phyloP scores from a whole-genome alignment of 2,888 invertebrate genomes.

The Odontocerum albicorne region DNA sequence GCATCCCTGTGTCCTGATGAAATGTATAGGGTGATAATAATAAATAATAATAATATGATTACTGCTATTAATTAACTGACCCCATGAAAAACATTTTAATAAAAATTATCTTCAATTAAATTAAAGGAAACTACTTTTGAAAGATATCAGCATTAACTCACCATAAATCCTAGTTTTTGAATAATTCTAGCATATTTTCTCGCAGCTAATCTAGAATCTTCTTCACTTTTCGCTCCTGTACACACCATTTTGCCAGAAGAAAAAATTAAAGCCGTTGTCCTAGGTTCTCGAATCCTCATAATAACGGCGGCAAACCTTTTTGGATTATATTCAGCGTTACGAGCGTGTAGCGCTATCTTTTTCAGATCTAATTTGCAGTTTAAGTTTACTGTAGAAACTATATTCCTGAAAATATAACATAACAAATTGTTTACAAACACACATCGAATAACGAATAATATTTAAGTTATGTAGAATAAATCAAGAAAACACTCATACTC shows the following conservation, averaged over 20 bases:
- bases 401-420: conserved; percentile 70
- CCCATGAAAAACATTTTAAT: too few relatives aligned
- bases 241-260: conserved; percentile 85
- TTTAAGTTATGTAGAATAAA: too few relatives aligned
- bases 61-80: too few relatives aligned
- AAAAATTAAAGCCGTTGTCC: conserved; percentile 80
- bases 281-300: conserved; percentile 88
- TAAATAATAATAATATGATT: too few relatives aligned
- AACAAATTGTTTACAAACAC: too few relatives aligned
- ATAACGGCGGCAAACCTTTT: conserved; percentile 99
- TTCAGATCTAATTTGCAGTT: conserved; percentile 94
- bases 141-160: conserved; percentile 42
- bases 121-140: too few relatives aligned
- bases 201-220: conserved; percentile 75
- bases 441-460: too few relatives aligned
- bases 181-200: conserved; percentile 85
- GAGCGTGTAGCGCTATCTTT: conserved; percentile 94
- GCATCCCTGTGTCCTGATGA: too few relatives aligned
- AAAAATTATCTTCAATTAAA: too few relatives aligned
- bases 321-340: conserved; percentile 99
- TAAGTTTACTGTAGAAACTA: conserved; percentile 96
- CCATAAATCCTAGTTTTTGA: conserved; percentile 79
- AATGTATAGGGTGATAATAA: too few relatives aligned
- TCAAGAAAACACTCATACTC: too few relatives aligned
- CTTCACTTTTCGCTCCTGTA: conserved; percentile 81